Percentiles rank a stretch among this genome's conserved stretches.
Conservation (phyloP, 1,140 invertebrate genomes). For the Acromyrmex echinatior region DNA sequence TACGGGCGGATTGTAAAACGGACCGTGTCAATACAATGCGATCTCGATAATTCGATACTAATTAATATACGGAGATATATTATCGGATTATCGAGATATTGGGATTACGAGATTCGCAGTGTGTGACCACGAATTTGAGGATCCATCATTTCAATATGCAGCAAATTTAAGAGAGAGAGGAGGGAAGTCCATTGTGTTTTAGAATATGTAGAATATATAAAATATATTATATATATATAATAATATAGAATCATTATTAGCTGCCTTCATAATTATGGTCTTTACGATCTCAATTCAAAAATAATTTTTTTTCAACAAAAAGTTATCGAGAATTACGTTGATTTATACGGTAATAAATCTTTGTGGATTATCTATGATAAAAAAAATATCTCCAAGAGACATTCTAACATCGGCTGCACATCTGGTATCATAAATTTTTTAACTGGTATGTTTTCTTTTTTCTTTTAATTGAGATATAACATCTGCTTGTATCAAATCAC, state of each 20-base stretch:
- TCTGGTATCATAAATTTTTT: background rate
- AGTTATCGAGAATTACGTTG: no score
- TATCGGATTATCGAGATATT: conserved; percentile 48
- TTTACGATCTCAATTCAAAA: background rate
- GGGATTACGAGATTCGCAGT: conserved; percentile 38
- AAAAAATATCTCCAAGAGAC: background rate
- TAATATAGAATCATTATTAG: background rate
- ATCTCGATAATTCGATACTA: conserved; percentile 53
- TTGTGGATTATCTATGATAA: background rate
- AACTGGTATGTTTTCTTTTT: background rate
- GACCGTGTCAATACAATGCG: conserved; percentile 22
- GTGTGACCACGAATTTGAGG: conserved; percentile 29
- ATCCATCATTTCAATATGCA: conserved; percentile 23
- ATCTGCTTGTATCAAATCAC: background rate
- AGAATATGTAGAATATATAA: background rate
- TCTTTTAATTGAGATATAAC: background rate
- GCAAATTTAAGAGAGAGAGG: background rate
- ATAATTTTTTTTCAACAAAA: background rate
- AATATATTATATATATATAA: no score
- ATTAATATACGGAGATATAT: conserved; percentile 43
- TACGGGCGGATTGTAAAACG: background rate
- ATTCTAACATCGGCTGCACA: background rate
- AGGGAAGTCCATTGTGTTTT: background rate
- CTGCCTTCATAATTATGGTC: background rate
- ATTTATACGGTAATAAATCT: conserved; percentile 24